phyloP scores from a whole-genome alignment of 2,797 vertebrate genomes.

The Rhynchonycteris naso region DNA sequence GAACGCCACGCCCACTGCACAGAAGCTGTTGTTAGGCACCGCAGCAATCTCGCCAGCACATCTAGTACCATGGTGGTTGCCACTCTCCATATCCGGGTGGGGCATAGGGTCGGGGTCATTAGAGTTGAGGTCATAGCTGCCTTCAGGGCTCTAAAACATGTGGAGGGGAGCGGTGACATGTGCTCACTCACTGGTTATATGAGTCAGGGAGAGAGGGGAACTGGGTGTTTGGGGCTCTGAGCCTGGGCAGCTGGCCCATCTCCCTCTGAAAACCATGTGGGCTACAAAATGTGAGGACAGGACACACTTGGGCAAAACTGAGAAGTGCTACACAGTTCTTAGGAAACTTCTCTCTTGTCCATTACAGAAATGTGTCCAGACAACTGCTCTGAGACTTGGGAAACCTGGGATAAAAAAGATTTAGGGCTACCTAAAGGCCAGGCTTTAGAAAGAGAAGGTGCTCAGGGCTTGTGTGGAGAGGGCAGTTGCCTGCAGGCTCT shows the following conservation, averaged over 20 bases:
- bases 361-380: not conserved
- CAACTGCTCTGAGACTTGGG: too few species aligned
- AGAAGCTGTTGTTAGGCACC: slow-evolving; percentile 96
- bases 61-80: slow-evolving; percentile 97
- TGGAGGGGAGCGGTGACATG: not conserved
- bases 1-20: slow-evolving; percentile 95
- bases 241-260: not conserved
- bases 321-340: not conserved
- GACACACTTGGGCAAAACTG: not conserved
- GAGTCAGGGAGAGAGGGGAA: not conserved
- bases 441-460: not conserved
- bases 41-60: slow-evolving; percentile 98
- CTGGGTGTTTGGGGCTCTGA: not conserved
- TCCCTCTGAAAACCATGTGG: not conserved
- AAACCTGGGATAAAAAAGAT: not conserved
- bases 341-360: not conserved
- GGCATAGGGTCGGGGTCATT: slow-evolving; percentile 98
- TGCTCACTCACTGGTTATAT: slow-evolving; percentile 84
- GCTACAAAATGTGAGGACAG: not conserved
- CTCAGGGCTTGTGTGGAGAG: not conserved
- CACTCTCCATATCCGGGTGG: slow-evolving; percentile 91
- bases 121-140: slow-evolving; percentile 98
- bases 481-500: not conserved
- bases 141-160: slow-evolving; percentile 93
- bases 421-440: not conserved